Conservation (phyloP, 2,797 vertebrate species). For the Neosalanx taihuensis region DNA sequence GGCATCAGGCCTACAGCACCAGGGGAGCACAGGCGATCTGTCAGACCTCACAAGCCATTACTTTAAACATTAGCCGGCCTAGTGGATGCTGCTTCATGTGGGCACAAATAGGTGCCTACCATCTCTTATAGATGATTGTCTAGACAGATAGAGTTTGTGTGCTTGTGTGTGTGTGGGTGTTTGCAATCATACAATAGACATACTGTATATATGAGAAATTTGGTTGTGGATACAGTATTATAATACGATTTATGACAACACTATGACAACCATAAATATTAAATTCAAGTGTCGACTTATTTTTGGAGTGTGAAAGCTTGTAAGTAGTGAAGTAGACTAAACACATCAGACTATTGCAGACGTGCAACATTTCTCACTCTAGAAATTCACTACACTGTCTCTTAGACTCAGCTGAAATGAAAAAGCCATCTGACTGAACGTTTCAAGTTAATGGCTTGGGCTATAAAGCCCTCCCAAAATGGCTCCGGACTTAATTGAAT, state of each 20-base stretch:
- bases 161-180: conserved; percentile 3
- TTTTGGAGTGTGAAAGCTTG: neutral
- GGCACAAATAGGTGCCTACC: conserved; percentile 34
- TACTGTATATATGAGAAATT: neutral
- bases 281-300: neutral
- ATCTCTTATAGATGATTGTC: conserved; percentile 26
- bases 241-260: neutral
- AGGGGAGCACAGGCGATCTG: conserved; percentile 49
- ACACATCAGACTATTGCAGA: neutral
- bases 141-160: conserved; percentile 13
- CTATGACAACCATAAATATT: neutral
- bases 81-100: conserved; percentile 29
- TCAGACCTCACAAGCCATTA: conserved; percentile 65
- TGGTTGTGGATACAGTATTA: conserved; percentile 11
- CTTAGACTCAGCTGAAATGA: conserved; percentile 50
- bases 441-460: conserved; percentile 48
- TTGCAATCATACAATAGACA: neutral
- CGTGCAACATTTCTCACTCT: conserved; percentile 25
- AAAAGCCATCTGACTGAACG: conserved; percentile 47
- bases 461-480: conserved; percentile 39
- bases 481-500: conserved; percentile 49
- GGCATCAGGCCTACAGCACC: conserved; percentile 25
- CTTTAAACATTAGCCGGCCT: conserved; percentile 61
- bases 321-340: neutral
- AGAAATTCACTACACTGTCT: conserved; percentile 33